Percentiles rank a stretch among this genome's conserved stretches.
phyloP scores from a whole-genome alignment of 2,888 invertebrate species.

The Athalia cordata region DNA sequence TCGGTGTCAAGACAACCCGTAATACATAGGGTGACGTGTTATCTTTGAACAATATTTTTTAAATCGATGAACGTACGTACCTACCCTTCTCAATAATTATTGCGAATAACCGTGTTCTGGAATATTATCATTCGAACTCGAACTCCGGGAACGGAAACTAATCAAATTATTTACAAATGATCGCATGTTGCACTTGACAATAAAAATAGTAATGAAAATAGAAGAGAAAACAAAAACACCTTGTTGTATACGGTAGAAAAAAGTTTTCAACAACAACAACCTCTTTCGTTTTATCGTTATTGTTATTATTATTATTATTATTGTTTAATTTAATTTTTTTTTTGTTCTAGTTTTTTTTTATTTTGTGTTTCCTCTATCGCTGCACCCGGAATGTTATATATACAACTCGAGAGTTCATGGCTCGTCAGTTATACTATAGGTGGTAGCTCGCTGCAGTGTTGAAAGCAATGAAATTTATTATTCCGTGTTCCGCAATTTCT shows the following conservation, averaged over 20 bases:
- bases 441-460: no score
- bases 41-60: background rate
- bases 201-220: no score
- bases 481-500: no score
- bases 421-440: no score
- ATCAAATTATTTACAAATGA: background rate
- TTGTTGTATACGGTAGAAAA: no score
- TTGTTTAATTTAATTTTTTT: background rate
- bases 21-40: background rate
- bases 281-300: no score
- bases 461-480: no score
- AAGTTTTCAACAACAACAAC: no score
- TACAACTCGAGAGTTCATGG: background rate
- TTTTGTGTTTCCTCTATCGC: no score
- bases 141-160: background rate
- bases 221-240: no score
- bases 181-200: background rate
- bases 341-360: no score
- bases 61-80: background rate
- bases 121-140: no score
- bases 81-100: background rate
- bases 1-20: background rate
- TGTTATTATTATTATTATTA: background rate
- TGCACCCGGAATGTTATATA: background rate
- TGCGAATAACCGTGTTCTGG: background rate